phyloP scores from a whole-genome alignment of 2,888 invertebrate genomes.

The Drosophila putrida region DNA sequence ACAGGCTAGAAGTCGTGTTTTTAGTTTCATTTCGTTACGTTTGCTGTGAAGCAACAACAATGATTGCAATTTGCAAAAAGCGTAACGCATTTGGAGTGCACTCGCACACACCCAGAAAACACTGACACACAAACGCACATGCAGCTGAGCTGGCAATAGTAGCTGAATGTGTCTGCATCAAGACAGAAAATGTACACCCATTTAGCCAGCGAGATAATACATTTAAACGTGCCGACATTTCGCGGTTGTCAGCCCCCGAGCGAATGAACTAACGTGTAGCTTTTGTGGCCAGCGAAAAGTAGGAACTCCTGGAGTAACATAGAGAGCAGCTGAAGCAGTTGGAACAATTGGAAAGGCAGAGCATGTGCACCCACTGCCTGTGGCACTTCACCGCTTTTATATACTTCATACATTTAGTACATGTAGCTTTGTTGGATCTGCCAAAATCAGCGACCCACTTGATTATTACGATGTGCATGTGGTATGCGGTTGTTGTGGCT shows the following conservation, averaged over 20 bases:
- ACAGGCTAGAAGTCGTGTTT: conserved; percentile 1
- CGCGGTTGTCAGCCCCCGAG: conserved; percentile 39
- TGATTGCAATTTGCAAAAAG: conserved; percentile 73
- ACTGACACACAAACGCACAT: too few species aligned
- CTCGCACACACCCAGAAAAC: conserved; percentile 10
- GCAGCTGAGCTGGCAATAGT: too few species aligned
- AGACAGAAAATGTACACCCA: conserved; percentile 28
- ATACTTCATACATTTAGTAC: conserved; percentile 10
- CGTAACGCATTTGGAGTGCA: conserved; percentile 61
- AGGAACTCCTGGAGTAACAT: conserved; percentile 10
- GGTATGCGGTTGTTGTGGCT: conserved; percentile 29
- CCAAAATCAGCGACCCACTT: conserved; percentile 36
- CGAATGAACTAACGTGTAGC: conserved; percentile 38
- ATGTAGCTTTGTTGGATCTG: conserved; percentile 8
- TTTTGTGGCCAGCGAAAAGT: conserved; percentile 23
- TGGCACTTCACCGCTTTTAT: conserved; percentile 11
- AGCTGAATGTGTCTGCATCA: neutral
- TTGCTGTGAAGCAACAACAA: conserved; percentile 52
- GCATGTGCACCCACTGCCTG: conserved; percentile 18
- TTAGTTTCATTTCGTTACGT: conserved; percentile 40
- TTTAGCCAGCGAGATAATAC: conserved; percentile 59
- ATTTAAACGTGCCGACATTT: conserved; percentile 65
- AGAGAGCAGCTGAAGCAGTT: neutral
- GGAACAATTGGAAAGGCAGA: neutral
- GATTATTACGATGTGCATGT: conserved; percentile 38